These are phyloP conservation scores for Heliothis peltigera DNA, from an alignment of 2,888 invertebrate species.

Conservation along the genomic window DNA sequence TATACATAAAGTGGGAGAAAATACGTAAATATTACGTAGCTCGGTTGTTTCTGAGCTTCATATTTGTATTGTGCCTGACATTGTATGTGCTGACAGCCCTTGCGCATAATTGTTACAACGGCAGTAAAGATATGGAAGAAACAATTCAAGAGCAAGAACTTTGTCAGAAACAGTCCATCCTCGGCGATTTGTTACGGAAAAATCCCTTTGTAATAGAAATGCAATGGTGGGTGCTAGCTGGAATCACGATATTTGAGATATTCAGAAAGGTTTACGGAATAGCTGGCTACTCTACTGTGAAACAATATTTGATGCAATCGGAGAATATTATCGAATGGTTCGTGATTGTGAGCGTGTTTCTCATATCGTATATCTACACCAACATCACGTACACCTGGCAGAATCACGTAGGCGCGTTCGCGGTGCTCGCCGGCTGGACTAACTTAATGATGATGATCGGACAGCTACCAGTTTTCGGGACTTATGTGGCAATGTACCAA, in stretches of 20 bases:
- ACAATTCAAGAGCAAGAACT: constrained; percentile 93
- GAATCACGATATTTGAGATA: constrained; percentile 94
- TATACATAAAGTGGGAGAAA: constrained; percentile 97
- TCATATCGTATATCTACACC: constrained; percentile 95
- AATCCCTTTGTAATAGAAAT: constrained; percentile 94
- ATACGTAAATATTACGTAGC: constrained; percentile 96
- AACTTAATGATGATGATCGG: constrained; percentile 98
- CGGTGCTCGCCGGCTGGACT: constrained; percentile 96
- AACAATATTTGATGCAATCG: constrained; percentile 94
- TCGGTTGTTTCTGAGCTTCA: constrained; percentile 93
- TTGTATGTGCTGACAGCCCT: constrained; percentile 95
- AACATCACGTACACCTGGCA: constrained; percentile 94
- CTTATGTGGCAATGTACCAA: constrained; percentile 97
- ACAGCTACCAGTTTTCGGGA: constrained; percentile 95
- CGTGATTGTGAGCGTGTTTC: constrained; percentile 95
- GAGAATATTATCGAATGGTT: constrained; percentile 97
- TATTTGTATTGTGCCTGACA: constrained; percentile 95
- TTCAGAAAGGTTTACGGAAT: constrained; percentile 95
- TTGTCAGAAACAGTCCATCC: constrained; percentile 94
- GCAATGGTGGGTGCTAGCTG: constrained; percentile 95
- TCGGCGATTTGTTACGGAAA: constrained; percentile 93
- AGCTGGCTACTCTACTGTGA: constrained; percentile 94
- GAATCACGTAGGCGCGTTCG: constrained; percentile 96
- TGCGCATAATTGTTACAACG: constrained; percentile 96
- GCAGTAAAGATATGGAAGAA: constrained; percentile 93